Base-by-base conservation (phyloP, 2,888 invertebrate species). In the Melolontha melolontha region DNA sequence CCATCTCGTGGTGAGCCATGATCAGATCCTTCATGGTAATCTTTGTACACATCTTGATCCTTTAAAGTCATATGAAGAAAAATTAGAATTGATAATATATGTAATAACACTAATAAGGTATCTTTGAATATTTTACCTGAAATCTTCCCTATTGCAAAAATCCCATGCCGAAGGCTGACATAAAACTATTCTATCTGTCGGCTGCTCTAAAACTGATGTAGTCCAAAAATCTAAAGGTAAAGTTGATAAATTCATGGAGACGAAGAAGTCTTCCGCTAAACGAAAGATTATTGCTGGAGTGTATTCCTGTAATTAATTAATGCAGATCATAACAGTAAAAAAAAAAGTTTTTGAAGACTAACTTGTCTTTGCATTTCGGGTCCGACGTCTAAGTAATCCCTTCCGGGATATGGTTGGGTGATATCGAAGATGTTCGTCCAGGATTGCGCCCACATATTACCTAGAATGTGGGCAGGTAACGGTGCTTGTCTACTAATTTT, bases 111-210 rank as follows among this genome's bases (percentile, higher is more conserved):
- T n/a, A n/a, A n/a, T n/a, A 22, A 22, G 5, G 7, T 39, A 12
- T 11, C 7, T 11, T 11, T 8, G 40, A 41, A 42, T 49, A 12
- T 34, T 7, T 73, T 81, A 93, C 94, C 95, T 88, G 79, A 91
- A 96, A 79, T 97, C 96, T 71, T 92, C 88, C 63, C 91, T 87
- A 77, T 96, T 95, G 80, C 96, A 96, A 83, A 96, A 96, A 83
- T 96, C 96, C 94, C 96, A 96, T 0, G 96, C 95, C 0, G 96
- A 94, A 0, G 96, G 95, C 76, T 96, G 94, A 80, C 97, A 97
- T 63, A 94, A 88, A 0, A 94, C 87, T 10, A 91, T 89, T 8
- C 93, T 84, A 76, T 93, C 92, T 0, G 88, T 83, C 0, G 94
- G 94, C 80, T 95, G 92, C 74, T 92, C 91, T 47, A 97, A 84